Percentiles rank a stretch among this genome's conserved stretches.
Conservation (phyloP, 2,113 vertebrate genomes). For the Odontophorus gujanensis region DNA sequence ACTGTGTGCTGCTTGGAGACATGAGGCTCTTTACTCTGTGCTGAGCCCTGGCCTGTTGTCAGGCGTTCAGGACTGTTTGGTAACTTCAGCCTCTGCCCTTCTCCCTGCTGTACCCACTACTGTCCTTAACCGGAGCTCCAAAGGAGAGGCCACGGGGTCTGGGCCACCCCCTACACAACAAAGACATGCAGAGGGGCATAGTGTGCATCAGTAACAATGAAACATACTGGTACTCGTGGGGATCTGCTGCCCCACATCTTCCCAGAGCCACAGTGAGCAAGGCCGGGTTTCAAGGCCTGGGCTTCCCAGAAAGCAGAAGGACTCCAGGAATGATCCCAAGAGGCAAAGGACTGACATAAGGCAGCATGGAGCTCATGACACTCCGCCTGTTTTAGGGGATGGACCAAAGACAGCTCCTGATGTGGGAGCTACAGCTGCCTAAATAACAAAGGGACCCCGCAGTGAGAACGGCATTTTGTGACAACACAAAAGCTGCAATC, state of each 20-base stretch:
- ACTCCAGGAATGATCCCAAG: background rate
- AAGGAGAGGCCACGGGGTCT: background rate
- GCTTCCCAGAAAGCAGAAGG: background rate
- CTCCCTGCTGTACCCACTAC: background rate
- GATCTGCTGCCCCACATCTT: background rate
- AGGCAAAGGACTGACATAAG: background rate
- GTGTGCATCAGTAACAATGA: background rate
- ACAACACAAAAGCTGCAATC: background rate
- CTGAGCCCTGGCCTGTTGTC: background rate
- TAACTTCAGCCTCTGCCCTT: background rate
- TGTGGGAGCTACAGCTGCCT: background rate
- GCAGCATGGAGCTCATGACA: background rate
- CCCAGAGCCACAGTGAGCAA: background rate
- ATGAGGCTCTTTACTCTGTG: background rate
- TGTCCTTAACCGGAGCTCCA: background rate
- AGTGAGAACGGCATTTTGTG: background rate
- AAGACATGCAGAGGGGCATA: rapidly evolving
- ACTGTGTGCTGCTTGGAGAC: background rate
- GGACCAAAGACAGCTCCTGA: background rate
- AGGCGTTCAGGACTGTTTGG: background rate
- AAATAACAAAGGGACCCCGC: background rate
- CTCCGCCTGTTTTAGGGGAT: background rate
- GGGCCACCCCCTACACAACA: rapidly evolving
- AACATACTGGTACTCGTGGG: background rate
- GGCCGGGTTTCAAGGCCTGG: background rate